Base-by-base conservation (phyloP, 1,140 invertebrate genomes). In the Heliconius nattereri region DNA sequence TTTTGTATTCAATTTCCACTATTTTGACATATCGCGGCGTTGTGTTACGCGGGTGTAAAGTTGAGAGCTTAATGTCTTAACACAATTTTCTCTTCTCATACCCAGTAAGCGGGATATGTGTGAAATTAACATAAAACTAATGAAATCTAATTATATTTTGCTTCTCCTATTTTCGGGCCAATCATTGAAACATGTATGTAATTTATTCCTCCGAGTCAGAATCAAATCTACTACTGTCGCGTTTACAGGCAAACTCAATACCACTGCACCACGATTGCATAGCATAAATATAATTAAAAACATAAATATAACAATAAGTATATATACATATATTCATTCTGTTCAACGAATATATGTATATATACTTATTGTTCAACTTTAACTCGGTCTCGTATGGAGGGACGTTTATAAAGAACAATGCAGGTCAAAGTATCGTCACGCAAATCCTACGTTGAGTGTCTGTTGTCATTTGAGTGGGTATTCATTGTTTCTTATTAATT, bases 341-440 rank as follows among this genome's bases (percentile, higher is more conserved):
- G n/a, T n/a, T n/a, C n/a, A n/a, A n/a, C n/a, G n/a, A n/a, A n/a
- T n/a, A n/a, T n/a, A n/a, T n/a, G n/a, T n/a, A n/a, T n/a, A n/a
- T n/a, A n/a, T n/a, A n/a, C n/a, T n/a, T n/a, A n/a, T n/a, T n/a
- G n/a, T n/a, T n/a, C n/a, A n/a, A n/a, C n/a, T n/a, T n/a, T n/a
- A n/a, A 29, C 60, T 13, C 26, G 60, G 23, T 66, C 60, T 66
- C 23, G 26, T 29, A 66, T 66, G 60, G 1, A 66, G 60, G 9
- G 23, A 66, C 60, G 26, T 29, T 37, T 23, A 60, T 60, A 23
- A 60, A 57, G 29, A 75, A 75, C 54, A 29, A 75, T 60, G 54
- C 35, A n/a, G 52, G 74, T 49, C 52, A 75, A 35, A n/a, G 74
- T 13, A 52, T 6, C 73, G 29, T 75, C 73, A 75, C 73, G 73